Base-by-base conservation (phyloP, 2,888 invertebrate species). In the Notocelia uddmanniana region DNA sequence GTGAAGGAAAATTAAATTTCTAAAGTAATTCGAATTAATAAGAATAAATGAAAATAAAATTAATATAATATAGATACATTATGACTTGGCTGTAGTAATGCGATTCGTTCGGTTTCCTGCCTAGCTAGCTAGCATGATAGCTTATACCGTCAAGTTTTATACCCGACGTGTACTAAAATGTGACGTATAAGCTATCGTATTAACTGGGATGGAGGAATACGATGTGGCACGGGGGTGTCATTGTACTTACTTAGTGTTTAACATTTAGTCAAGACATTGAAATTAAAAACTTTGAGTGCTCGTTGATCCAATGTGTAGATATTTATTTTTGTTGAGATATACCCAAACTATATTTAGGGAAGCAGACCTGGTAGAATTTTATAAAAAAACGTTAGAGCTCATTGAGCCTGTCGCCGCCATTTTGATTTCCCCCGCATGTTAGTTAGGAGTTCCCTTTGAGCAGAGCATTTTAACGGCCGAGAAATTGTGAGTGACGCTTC, bases 321-420 rank as follows among this genome's bases (percentile, higher is more conserved):
- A 92, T 93, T 93, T 93, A 93, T 93, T 93, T 93, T 92, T 93
- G 93, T 93, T 86, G 85, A 92, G 89, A 90, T 92, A 89, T 91
- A 88, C 83, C 89, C 91, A 81, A 91, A 85, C 85, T 89, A 90
- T 90, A 89, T 91, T 89, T 90, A 90, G 89, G 86, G 81, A 85
- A 84, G 79, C 82, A 80, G 80, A 80, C 81, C 77, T 81, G 80
- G 84, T 85, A 86, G 85, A 81, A 82, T 84, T 84, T 75, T 83
- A 83, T 80, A 78, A 79, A 76, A 80, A 82, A 41, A 52, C 66
- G 64, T 48, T 41, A 52, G 58, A 63, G 62, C 60, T 37, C 62
- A 31, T 45, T 63, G 45, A 41, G 55, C 50, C 41, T 52, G 37
- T 58, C 73, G 75, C 77, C 77, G 76, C 60, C 74, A 77, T 76